Conservation (phyloP, 2,888 invertebrate species). For the Nomada fucata region DNA sequence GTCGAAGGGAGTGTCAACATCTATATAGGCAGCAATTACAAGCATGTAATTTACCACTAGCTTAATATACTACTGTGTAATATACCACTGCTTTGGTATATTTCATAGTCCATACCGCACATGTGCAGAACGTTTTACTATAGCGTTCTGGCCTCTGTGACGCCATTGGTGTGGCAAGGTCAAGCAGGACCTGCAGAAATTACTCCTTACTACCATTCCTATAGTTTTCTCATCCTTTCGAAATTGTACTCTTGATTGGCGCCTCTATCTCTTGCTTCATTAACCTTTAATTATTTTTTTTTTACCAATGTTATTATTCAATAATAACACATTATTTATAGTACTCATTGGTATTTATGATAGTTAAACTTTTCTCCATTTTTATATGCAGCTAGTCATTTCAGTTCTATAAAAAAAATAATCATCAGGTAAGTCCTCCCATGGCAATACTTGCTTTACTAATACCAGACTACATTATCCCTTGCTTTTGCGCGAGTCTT, state of each 20-base stretch:
- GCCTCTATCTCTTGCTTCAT: no score
- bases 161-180: conserved; percentile 63
- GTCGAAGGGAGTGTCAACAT: not conserved
- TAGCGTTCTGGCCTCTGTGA: conserved; percentile 41
- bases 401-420: no score
- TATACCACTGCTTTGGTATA: conserved; percentile 35
- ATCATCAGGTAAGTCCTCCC: no score
- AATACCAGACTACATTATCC: no score
- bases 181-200: conserved; percentile 36
- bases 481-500: no score
- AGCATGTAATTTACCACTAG: conserved; percentile 31
- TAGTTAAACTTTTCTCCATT: no score
- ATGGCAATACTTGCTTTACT: no score
- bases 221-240: not conserved
- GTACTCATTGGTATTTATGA: no score
- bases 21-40: conserved; percentile 10
- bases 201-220: conserved; percentile 11
- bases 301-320: no score
- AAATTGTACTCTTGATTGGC: not conserved
- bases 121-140: conserved; percentile 61
- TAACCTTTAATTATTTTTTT: not conserved
- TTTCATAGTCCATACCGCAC: conserved; percentile 59
- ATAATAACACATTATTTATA: no score
- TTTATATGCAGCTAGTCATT: no score
- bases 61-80: no score